A percentile compares a stretch with the other conserved stretches of the same genome.
Conservation (phyloP, 2,797 vertebrate genomes). For the Lophotriccus pileatus region DNA sequence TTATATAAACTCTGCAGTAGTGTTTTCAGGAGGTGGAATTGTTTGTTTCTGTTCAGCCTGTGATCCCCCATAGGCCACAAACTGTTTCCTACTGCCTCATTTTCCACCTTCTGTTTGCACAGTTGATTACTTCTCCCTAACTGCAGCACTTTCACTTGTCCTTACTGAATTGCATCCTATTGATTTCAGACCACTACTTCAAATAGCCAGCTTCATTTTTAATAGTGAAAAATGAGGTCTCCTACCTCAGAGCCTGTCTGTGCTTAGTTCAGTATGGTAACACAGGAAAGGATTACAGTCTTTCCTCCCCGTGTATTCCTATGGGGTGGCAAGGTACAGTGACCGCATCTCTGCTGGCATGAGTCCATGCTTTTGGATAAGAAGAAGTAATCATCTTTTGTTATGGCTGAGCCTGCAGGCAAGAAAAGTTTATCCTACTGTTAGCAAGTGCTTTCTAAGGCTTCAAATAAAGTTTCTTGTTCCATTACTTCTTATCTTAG, state of each 20-base stretch:
- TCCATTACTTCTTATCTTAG: not conserved
- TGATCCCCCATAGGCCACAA: not conserved
- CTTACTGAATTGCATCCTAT: conserved; percentile 33
- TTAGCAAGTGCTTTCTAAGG: not conserved
- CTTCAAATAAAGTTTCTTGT: not conserved
- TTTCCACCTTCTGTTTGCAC: conserved; percentile 23
- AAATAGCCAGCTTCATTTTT: conserved; percentile 26
- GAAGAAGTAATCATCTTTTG: not conserved
- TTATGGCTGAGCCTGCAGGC: not conserved
- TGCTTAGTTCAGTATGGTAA: not conserved
- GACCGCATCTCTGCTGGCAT: not conserved
- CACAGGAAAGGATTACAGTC: not conserved
- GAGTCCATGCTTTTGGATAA: not conserved
- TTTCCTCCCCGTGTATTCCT: not conserved
- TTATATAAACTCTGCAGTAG: not conserved
- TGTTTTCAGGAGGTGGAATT: not conserved
- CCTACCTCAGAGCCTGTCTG: not conserved
- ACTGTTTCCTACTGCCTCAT: not conserved
- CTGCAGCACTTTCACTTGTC: conserved; percentile 16
- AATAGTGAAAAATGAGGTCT: conserved; percentile 38
- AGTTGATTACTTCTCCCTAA: conserved; percentile 35
- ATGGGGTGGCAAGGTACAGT: not conserved
- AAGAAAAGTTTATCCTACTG: not conserved
- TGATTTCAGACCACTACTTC: conserved; percentile 36
- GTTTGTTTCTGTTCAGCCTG: not conserved